These are phyloP conservation scores for Sphaeramia orbicularis DNA, from an alignment of 2,797 vertebrate species.

Conservation along the genomic window DNA sequence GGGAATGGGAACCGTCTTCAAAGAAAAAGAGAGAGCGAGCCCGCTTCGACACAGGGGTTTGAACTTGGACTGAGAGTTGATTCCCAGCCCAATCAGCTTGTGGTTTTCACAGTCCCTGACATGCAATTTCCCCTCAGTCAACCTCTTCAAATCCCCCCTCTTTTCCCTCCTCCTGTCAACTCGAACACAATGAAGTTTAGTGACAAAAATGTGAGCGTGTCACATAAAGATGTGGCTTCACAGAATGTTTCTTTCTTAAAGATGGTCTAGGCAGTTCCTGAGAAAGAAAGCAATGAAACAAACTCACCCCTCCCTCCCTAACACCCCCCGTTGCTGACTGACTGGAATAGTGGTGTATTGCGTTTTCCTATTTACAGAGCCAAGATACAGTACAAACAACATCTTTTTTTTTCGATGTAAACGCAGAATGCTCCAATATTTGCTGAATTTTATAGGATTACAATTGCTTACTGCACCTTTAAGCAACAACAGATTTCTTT, in stretches of 20 bases:
- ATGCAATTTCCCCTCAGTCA: constrained; percentile 78
- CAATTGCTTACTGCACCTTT: not conserved
- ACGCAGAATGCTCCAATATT: too few species aligned
- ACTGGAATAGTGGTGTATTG: too few species aligned
- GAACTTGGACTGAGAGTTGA: constrained; percentile 77
- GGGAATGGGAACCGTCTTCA: constrained; percentile 72
- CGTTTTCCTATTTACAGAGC: too few species aligned
- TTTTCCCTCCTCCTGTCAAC: constrained; percentile 30
- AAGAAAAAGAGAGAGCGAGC: constrained; percentile 59
- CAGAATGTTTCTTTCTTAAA: not conserved
- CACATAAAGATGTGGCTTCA: constrained; percentile 17
- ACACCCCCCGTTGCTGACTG: too few species aligned
- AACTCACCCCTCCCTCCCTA: too few species aligned
- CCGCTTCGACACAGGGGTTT: constrained; percentile 67
- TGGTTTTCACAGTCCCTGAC: constrained; percentile 80
- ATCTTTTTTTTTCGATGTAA: too few species aligned
- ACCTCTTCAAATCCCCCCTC: constrained; percentile 58
- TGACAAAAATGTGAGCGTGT: constrained; percentile 26
- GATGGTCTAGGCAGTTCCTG: not conserved
- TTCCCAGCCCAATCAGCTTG: constrained; percentile 81
- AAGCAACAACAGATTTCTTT: constrained; percentile 2
- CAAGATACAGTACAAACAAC: too few species aligned
- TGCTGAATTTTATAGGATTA: not conserved
- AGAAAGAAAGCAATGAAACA: too few species aligned
- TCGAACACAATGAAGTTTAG: constrained; percentile 32